Evolutionary conservation across 2,797 vertebrate genomes (phyloP).

Genomic region (Bovichtus diacanthus): DNA sequence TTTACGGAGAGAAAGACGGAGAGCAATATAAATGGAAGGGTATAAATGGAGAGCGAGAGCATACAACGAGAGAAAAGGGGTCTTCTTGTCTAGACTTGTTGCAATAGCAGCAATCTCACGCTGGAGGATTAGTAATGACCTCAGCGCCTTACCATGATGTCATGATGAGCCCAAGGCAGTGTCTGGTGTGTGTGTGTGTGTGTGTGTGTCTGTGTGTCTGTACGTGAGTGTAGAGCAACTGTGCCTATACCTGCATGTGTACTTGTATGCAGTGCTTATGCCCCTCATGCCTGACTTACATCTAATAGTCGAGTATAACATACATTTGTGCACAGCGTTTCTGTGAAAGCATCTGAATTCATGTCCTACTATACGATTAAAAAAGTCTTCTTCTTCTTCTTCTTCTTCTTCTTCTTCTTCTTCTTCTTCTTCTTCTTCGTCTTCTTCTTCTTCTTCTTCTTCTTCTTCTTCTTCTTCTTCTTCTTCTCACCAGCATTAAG

Average conservation of each 20-base stretch:
- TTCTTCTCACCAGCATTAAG: not conserved
- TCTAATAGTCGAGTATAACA: conserved; percentile 13
- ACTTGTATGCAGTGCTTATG: conserved; percentile 13
- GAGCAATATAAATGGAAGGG: conserved; percentile 30
- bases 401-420: not conserved
- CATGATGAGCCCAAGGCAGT: conserved; percentile 79
- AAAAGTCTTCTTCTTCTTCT: not conserved
- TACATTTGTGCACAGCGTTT: conserved; percentile 11
- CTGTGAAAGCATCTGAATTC: not conserved
- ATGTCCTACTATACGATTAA: not conserved
- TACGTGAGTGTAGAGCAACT: conserved; percentile 25
- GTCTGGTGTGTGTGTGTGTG: conserved; percentile 62
- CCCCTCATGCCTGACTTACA: conserved; percentile 23
- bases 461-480: not conserved
- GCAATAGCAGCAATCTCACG: conserved; percentile 63
- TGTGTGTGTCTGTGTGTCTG: conserved; percentile 32
- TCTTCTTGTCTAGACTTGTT: conserved; percentile 81
- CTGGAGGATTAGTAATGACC: conserved; percentile 79
- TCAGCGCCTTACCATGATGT: conserved; percentile 83
- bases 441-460: not conserved
- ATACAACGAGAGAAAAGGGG: conserved; percentile 30
- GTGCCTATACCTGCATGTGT: conserved; percentile 23
- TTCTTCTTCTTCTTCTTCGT: not conserved
- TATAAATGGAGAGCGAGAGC: conserved; percentile 26
- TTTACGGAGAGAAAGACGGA: not conserved